Percentiles rank a stretch among this genome's conserved stretches.
These are phyloP conservation scores for Xanthostigma xanthostigma DNA, from an alignment of 2,888 invertebrate genomes.

Conservation along the genomic window DNA sequence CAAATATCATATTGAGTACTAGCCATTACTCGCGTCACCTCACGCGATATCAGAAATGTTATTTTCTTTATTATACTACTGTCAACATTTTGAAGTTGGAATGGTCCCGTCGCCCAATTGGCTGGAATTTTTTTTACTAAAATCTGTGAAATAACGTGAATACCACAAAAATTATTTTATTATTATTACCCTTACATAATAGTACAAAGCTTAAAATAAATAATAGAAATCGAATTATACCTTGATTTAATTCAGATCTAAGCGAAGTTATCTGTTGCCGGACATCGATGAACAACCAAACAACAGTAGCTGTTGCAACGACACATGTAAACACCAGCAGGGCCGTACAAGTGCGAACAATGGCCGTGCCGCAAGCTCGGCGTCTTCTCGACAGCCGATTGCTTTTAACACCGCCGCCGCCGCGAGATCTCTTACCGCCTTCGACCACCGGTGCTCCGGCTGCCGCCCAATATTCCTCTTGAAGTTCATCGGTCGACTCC, in stretches of 20 bases:
- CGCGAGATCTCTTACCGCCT: slow-evolving; percentile 10
- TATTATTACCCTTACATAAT: no score
- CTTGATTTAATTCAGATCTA: slow-evolving; percentile 49
- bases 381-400: slow-evolving; percentile 13
- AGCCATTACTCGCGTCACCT: no score
- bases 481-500: slow-evolving; percentile 43
- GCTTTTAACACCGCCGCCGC: slow-evolving; percentile 16
- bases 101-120: no score
- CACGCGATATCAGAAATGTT: no score
- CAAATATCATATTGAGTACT: no score
- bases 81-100: no score
- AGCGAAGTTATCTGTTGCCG: slow-evolving; percentile 48
- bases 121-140: no score
- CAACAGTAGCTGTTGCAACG: slow-evolving; percentile 46
- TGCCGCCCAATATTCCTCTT: slow-evolving; percentile 32
- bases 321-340: slow-evolving; percentile 45
- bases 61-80: no score
- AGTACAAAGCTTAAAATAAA: no score
- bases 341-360: slow-evolving; percentile 40
- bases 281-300: slow-evolving; percentile 54
- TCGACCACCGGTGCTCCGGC: slow-evolving; percentile 13
- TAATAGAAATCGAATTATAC: slow-evolving; percentile 22
- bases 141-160: no score
- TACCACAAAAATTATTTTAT: no score
- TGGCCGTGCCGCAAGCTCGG: slow-evolving; percentile 34